Evolutionary conservation across 2,113 vertebrate genomes (phyloP), one percentile per base, ranked within the genome.

Genomic region (Holacanthus passer): DNA sequence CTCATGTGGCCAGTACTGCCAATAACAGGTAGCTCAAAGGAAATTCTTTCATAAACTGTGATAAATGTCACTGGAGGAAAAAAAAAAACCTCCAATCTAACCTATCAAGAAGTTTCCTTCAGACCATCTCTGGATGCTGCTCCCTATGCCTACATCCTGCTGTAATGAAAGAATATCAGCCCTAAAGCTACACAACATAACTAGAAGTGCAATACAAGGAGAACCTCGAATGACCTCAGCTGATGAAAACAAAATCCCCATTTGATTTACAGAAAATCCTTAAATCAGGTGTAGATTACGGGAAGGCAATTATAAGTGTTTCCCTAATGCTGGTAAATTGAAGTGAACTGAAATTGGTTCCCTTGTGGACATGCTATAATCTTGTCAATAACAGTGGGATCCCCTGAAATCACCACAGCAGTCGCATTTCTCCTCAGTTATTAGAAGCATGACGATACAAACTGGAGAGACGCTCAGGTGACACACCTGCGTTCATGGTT

Each of bases 231-330:
- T 52, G 60, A 83, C 39, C 63, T 77, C 6, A 12, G 65, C 62
- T 87, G 50, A 93, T 87, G 77, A 94, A 90, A 92, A 85, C 56
- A 35, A 88, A 91, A 93, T 89, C 90, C 89, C 85, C 53, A 81
- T 83, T 91, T 91, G 27, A 93, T 92, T 91, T 85, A 73, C 50
- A 83, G 67, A 69, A 87, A 93, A 94, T 89, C 83, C 79, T 41
- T 9, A 73, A 85, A 88, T 82, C 56, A 59, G 64, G 50, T 29
- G 62, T 11, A 78, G 79, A 89, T 90, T 85, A 78, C 35, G 13
- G 29, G 19, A 16, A 60, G 58, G 39, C 55, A 85, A 82, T 83
- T 58, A 73, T 35, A 72, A 62, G 24, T 56, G 56, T 85, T 73
- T 85, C 35, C 35, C 19, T 56, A 58, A 37, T 53, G 20, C 67